These are phyloP conservation scores for Prenolepis imparis DNA, from an alignment of 2,888 invertebrate species.

Conservation along the genomic window DNA sequence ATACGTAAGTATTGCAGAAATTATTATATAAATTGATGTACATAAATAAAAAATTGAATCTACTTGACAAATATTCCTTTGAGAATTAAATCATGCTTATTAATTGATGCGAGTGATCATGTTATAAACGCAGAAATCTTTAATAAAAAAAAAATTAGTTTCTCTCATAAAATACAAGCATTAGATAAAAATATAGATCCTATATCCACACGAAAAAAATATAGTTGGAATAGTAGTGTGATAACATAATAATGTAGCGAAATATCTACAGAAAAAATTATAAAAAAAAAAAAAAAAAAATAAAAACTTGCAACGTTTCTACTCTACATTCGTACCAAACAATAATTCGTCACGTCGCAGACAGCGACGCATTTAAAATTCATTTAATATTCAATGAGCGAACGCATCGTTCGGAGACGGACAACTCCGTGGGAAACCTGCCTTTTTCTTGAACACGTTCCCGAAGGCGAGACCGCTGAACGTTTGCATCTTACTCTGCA, in stretches of 20 bases:
- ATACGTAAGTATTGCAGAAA: too few species aligned
- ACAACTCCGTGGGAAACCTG: slow-evolving; percentile 73
- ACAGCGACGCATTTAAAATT: neutral
- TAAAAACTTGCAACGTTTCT: too few species aligned
- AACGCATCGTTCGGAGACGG: neutral
- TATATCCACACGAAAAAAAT: neutral
- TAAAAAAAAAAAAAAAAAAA: neutral
- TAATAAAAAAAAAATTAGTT: neutral
- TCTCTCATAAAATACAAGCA: neutral
- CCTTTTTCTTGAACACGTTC: slow-evolving; percentile 84
- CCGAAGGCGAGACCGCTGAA: slow-evolving; percentile 82
- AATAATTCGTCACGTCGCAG: neutral
- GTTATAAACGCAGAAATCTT: neutral
- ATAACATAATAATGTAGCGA: neutral
- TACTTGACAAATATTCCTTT: neutral
- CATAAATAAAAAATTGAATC: neutral
- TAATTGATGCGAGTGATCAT: neutral
- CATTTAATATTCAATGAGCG: neutral
- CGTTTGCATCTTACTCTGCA: slow-evolving; percentile 80
- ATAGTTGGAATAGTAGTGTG: neutral
- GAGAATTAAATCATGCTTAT: neutral
- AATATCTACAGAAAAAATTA: neutral
- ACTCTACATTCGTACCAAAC: neutral
- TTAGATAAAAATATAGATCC: neutral
- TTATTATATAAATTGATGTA: neutral